Base-by-base conservation (phyloP, 2,113 vertebrate species). In the Heterotilapia buettikoferi region DNA sequence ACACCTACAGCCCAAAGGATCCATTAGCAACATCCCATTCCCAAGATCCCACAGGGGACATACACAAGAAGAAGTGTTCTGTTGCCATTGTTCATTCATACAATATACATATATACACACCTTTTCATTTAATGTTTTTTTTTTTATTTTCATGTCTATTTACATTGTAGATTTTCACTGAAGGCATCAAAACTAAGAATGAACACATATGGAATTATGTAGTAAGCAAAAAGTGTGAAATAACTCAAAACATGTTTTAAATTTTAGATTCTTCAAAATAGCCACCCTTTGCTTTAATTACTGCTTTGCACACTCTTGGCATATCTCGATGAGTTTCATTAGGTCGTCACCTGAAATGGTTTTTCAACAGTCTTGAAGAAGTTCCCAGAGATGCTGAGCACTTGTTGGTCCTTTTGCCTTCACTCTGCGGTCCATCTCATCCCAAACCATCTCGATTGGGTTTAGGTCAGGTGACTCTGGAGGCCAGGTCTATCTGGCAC, bases 131-230 rank as follows among this genome's bases (percentile, higher is more conserved):
- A 63, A 11, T 63, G 3, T 0, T 8, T 8, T 36, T 10, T 59
- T 26, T 5, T 31, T 31, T n/a, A n/a, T n/a, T 7, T 63, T 66
- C 16, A 63, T 3, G 18, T 7, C 1, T 36, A n/a, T 66, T 36
- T 66, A 63, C 31, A 7, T 63, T 36, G 31, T 63, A 66, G 31
- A 66, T 66, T 66, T n/a, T 66, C 18, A 36, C 59, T 63, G 59
- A 33, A 63, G 59, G 59, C 29, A 26, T 57, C 21, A 33, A 33
- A 61, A 61, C 57, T 3, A 61, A 61, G 16, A 61, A 10, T 61
- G 29, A 6, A 19, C 29, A 63, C 1, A 33, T 19, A 0, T 63
- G 29, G 9, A 4, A 33, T 33, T 33, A 33, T 63, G 16, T 6
- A 6, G 5, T 33, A 33, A 33, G 33, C 59, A 63, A 33, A 63